Base-by-base conservation (phyloP, 2,888 invertebrate genomes). In the Drepanosiphum platanoidis region DNA sequence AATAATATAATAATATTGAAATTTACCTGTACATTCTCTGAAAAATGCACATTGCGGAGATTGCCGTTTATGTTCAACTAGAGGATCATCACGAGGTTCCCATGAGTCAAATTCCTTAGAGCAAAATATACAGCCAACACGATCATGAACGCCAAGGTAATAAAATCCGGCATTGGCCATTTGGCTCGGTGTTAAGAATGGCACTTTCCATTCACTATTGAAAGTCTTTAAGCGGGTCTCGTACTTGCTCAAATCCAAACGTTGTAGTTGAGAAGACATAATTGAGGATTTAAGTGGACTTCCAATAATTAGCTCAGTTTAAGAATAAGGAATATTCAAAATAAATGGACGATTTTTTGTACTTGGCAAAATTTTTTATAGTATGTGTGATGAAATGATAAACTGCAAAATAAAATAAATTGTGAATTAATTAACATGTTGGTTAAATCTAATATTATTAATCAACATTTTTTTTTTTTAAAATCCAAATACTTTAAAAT, bases 91-190 rank as follows among this genome's bases (percentile, higher is more conserved):
- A n/a, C 93, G 94, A 87, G 91, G 92, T 87, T 93, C 93, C 97
- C 97, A 97, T 86, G 93, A 91, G 89, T 94, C 94, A 86, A 96
- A 93, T 89, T 95, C 94, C 78, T 95, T 92, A 88, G 93, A 92
- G 89, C 95, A 95, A 89, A 94, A 95, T 80, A 94, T 94, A 89
- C 96, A 97, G 87, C 93, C 92, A 15, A 96, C 96, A 89, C 93
- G 93, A 88, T 96, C 96, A 52, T 92, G 92, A 87, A 93, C 92
- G 39, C 94, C 93, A 9, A 94, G 92, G 88, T 93, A 97, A 89
- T 94, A 96, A 90, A 97, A 96, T 27, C 97, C 97, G 87, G 95
- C 94, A 81, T 92, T 91, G 0, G 97, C 96, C 88, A 97, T 91
- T 70, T 91, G 91, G 72, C 91, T 90, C 0, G 87, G 86, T 30